These are phyloP conservation scores for Nesogale talazaci DNA, from an alignment of 2,113 vertebrate species.

Conservation along the genomic window DNA sequence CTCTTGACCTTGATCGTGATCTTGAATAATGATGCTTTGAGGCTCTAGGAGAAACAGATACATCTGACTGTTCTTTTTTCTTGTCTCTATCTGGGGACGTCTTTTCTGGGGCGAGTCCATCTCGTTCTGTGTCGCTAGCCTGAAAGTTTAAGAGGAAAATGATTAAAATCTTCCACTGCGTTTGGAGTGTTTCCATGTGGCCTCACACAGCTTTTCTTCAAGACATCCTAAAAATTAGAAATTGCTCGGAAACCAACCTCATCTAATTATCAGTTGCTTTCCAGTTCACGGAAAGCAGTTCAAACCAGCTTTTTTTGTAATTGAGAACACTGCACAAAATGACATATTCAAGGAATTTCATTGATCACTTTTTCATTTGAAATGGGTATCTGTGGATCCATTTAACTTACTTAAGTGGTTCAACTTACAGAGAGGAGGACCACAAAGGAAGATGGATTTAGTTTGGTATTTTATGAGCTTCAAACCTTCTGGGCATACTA, in stretches of 20 bases:
- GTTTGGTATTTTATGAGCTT: not conserved
- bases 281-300: not conserved
- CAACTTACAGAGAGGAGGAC: not conserved
- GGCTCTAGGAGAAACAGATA: conserved; percentile 92
- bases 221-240: not conserved
- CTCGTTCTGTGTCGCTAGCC: conserved; percentile 93
- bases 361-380: not conserved
- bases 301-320: not conserved
- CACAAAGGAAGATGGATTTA: not conserved
- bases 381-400: not conserved
- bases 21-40: conserved; percentile 96
- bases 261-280: not conserved
- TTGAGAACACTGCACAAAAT: not conserved
- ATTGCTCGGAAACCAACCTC: not conserved
- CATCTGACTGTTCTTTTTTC: conserved; percentile 92
- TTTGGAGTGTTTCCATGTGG: no score
- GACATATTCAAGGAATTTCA: not conserved
- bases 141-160: conserved; percentile 76
- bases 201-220: no score
- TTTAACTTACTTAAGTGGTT: not conserved
- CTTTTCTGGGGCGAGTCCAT: conserved; percentile 87
- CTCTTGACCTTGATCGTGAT: conserved; percentile 94
- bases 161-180: not conserved
- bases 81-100: conserved; percentile 90
- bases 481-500: not conserved